A percentile compares a stretch with the other conserved stretches of the same genome.
Conservation (phyloP, 1,140 invertebrate genomes). For the Pachypeltis micranthus region DNA sequence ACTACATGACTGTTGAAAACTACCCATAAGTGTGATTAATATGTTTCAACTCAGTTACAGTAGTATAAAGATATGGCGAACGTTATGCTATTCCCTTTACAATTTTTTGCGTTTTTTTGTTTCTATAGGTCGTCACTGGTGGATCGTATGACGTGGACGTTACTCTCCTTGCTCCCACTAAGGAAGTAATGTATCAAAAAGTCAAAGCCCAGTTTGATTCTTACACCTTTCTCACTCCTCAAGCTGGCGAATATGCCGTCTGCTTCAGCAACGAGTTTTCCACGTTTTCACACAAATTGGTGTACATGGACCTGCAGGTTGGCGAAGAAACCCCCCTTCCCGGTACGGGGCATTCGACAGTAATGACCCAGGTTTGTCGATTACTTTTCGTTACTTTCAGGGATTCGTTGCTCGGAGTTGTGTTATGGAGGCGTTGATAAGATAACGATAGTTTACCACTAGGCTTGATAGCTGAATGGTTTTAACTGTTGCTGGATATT, state of each 20-base stretch:
- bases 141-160: slow-evolving; percentile 99
- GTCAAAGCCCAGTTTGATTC: slow-evolving; percentile 91
- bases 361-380: slow-evolving; percentile 79
- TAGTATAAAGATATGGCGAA: too few relatives aligned
- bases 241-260: slow-evolving; percentile 66
- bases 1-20: too few relatives aligned
- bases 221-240: slow-evolving; percentile 66
- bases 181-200: slow-evolving; percentile 82
- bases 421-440: too few relatives aligned
- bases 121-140: slow-evolving; percentile 85
- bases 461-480: too few relatives aligned
- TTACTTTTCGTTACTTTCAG: too few relatives aligned
- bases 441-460: too few relatives aligned
- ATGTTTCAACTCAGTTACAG: too few relatives aligned
- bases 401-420: too few relatives aligned
- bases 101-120: not conserved
- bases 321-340: slow-evolving; percentile 80
- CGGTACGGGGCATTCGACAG: slow-evolving; percentile 75
- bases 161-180: slow-evolving; percentile 74
- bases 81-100: too few relatives aligned
- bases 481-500: too few relatives aligned
- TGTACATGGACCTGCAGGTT: slow-evolving; percentile 97
- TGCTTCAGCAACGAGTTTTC: slow-evolving; percentile 99
- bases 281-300: slow-evolving; percentile 97
- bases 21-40: too few relatives aligned